These are phyloP conservation scores for Oligia fasciuncula DNA, from an alignment of 2,888 invertebrate genomes.

Conservation along the genomic window DNA sequence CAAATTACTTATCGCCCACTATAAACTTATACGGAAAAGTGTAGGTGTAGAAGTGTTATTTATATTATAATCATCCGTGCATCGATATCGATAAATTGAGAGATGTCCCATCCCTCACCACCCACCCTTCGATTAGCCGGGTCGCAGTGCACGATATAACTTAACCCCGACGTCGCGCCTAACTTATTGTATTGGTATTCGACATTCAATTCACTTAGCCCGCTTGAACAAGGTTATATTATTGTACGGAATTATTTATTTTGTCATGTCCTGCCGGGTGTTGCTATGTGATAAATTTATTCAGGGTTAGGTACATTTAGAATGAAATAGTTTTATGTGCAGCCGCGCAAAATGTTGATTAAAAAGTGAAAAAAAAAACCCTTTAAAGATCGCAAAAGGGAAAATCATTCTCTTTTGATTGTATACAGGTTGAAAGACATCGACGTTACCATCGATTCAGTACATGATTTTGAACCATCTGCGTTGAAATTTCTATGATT, in stretches of 20 bases:
- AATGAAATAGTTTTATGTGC: background rate
- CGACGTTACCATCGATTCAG: too few relatives aligned
- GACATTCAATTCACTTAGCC: conserved; percentile 65
- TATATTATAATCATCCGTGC: conserved; percentile 53
- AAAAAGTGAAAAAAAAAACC: too few relatives aligned
- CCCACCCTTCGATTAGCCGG: conserved; percentile 82
- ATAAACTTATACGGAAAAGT: conserved; percentile 17
- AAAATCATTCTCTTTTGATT: background rate
- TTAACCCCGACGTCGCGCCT: conserved; percentile 80
- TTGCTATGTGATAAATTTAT: background rate
- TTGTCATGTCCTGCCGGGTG: conserved; percentile 17
- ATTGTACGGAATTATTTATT: conserved; percentile 58
- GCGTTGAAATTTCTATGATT: too few relatives aligned
- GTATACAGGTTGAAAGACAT: background rate
- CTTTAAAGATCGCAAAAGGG: background rate
- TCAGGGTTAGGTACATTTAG: background rate
- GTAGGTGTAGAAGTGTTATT: conserved; percentile 36
- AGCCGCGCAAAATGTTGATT: background rate
- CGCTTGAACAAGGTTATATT: conserved; percentile 51
- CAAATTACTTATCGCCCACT: conserved; percentile 49
- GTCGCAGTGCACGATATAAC: conserved; percentile 83
- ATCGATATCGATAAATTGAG: conserved; percentile 68
- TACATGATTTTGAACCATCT: too few relatives aligned
- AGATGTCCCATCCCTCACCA: conserved; percentile 73
- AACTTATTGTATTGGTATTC: conserved; percentile 75